Evolutionary conservation across 2,113 vertebrate genomes (phyloP), one percentile per base, ranked within the genome.

Genomic region (Camelus dromedarius): DNA sequence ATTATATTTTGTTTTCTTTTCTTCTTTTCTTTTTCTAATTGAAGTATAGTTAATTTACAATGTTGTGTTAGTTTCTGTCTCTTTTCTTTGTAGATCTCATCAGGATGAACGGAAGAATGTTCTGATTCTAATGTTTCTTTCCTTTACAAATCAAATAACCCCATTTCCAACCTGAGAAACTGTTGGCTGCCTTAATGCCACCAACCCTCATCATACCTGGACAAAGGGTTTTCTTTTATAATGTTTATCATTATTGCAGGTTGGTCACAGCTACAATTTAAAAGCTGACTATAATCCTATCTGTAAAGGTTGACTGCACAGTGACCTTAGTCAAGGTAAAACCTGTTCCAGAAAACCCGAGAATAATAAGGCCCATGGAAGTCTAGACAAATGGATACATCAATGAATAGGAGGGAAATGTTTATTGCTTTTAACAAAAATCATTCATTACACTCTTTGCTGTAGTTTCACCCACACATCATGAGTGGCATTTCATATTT

Each of bases 141-240:
- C 69, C 90, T 92, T 93, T n/a, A 14, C 35, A 94, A 93, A 91
- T 62, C 56, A 87, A 79, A 95, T 70, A 76, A 73, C 22, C 24
- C 16, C 20, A 46, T 84, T 67, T 95, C 67, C 62, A 94, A 94
- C 2, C 35, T 48, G 14, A 72, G 35, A 80, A 64, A 72, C 8
- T 86, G 11, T 66, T 54, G 54, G 35, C 60, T 70, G 5, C 32
- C 84, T 69, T 85, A 85, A 87, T 18, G 30, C 75, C 32, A 90
- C 10, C 28, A 76, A 10, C 28, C 48, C 48, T 92, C 93, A 77
- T 54, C 70, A 93, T 62, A 86, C 42, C 50, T 82, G 35, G 80
- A 91, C 86, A 93, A 92, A 95, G 88, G 67, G 50, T 46, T 90
- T 89, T 85, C 66, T 82, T 96, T 64, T 30, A 32, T 2, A 35